A percentile compares a stretch with the other conserved stretches of the same genome.
Conservation (phyloP, 1,140 invertebrate genomes). For the Onthophagus taurus region DNA sequence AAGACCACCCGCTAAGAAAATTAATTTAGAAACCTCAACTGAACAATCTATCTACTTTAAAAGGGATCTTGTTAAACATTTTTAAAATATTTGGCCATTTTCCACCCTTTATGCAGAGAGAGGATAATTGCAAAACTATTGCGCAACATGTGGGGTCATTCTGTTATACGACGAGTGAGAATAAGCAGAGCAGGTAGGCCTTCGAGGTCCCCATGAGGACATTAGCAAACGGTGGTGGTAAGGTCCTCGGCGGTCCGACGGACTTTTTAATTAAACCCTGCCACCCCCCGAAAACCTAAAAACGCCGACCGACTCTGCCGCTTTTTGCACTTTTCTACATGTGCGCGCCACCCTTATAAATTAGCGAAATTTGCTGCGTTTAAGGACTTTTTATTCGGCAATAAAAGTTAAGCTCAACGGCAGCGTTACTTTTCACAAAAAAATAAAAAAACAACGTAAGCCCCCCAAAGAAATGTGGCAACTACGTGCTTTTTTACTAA, state of each 20-base stretch:
- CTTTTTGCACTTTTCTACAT: slow-evolving; percentile 12
- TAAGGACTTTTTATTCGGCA: slow-evolving; percentile 6
- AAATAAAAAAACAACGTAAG: neutral
- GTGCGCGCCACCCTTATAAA: neutral
- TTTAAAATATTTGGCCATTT: no score
- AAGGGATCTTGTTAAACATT: no score
- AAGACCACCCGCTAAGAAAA: no score
- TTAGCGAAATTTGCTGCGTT: slow-evolving; percentile 10
- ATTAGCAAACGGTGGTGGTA: neutral
- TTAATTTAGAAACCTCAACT: no score
- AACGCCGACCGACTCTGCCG: no score
- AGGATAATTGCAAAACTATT: slow-evolving; percentile 39
- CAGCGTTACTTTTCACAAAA: neutral
- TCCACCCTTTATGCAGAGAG: no score
- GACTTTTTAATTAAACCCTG: slow-evolving; percentile 14
- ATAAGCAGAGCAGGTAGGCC: slow-evolving; percentile 27
- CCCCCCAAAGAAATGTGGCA: no score
- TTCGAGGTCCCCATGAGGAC: slow-evolving; percentile 5
- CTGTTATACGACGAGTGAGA: slow-evolving; percentile 32
- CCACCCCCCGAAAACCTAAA: no score
- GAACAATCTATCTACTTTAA: no score
- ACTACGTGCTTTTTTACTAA: no score
- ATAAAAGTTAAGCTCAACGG: neutral
- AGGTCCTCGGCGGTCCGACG: slow-evolving; percentile 7
- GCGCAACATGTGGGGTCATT: slow-evolving; percentile 37